phyloP scores from a whole-genome alignment of 2,888 invertebrate genomes.

The Brachypalpus laphriformis region DNA sequence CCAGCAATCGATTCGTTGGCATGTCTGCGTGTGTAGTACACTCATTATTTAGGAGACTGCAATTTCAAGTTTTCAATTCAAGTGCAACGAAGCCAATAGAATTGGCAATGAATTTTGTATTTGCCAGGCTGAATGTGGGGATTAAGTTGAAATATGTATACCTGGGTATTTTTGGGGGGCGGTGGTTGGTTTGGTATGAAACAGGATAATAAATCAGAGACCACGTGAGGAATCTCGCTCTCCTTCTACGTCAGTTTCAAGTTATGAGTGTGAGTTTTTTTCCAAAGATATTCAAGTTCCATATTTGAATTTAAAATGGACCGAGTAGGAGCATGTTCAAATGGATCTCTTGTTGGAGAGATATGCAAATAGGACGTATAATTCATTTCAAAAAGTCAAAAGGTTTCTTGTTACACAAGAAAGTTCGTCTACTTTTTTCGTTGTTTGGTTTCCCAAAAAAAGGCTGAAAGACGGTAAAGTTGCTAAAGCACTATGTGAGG shows the following conservation, averaged over 20 bases:
- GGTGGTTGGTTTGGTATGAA: constrained; percentile 9
- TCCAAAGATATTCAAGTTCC: constrained; percentile 7
- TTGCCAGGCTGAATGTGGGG: constrained; percentile 28
- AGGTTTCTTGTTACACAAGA: not conserved
- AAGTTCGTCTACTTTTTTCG: constrained; percentile 2
- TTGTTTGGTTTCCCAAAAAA: not conserved
- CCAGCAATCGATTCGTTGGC: constrained; percentile 32
- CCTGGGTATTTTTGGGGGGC: constrained; percentile 13
- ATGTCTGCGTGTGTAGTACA: not conserved
- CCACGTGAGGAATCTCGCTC: constrained; percentile 32
- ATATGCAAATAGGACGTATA: constrained; percentile 68
- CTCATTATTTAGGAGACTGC: constrained; percentile 67
- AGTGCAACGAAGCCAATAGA: constrained; percentile 70
- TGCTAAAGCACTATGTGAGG: constrained; percentile 1
- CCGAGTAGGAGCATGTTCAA: constrained; percentile 10
- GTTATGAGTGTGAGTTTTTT: constrained; percentile 13
- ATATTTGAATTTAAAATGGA: constrained; percentile 64
- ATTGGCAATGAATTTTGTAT: constrained; percentile 71
- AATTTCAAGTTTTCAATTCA: constrained; percentile 71
- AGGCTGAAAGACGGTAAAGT: not conserved
- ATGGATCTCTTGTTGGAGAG: constrained; percentile 65
- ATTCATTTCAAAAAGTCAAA: constrained; percentile 53
- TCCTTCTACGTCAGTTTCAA: constrained; percentile 18
- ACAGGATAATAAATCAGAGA: constrained; percentile 64
- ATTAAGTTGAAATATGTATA: constrained; percentile 59